Evolutionary conservation across 2,797 vertebrate genomes (phyloP), one percentile per base, ranked within the genome.

Genomic region (Nasua narica): DNA sequence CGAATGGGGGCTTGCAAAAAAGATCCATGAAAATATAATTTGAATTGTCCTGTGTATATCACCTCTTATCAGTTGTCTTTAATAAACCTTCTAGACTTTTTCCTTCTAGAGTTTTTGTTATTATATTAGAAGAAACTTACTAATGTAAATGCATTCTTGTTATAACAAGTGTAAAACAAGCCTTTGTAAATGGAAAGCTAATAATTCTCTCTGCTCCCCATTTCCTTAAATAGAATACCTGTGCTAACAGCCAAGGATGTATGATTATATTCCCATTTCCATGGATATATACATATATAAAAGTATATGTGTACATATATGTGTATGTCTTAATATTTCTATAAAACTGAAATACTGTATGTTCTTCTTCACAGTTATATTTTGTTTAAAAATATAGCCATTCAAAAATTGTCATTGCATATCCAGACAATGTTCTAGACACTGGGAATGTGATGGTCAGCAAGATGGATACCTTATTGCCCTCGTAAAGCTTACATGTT

Each of bases 101-200:
- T 77, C 9, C 27, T n/a, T 95, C 89, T 76, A 72, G 9, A 86
- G 2, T 70, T 92, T 88, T 94, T 90, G n/a, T 86, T 50, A 84
- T 43, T 91, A 78, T 72, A 60, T 43, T 62, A 56, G 83, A 56
- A 32, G 94, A 67, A 56, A 21, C 37, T 82, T 29, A 78, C 35
- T 77, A 60, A 81, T 81, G 6, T 90, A 81, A 93, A 77, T 14
- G 19, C 1, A 70, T 13, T 95, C 60, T 89, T 89, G 40, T 50
- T 94, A 86, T 65, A 92, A 72, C 23, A 89, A 52, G 18, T 83
- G 15, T 78, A 94, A 91, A 58, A 76, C 86, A 91, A 84, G 58
- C 1, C 14, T 94, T 91, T 90, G 14, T 84, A 67, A 94, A 67
- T 40, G 77, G 9, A 87, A 83, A 86, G 40, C 27, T 89, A 83